Percentiles rank a stretch among this genome's conserved stretches.
These are phyloP conservation scores for Urosaurus nigricauda DNA, from an alignment of 2,797 vertebrate species.

Conservation along the genomic window DNA sequence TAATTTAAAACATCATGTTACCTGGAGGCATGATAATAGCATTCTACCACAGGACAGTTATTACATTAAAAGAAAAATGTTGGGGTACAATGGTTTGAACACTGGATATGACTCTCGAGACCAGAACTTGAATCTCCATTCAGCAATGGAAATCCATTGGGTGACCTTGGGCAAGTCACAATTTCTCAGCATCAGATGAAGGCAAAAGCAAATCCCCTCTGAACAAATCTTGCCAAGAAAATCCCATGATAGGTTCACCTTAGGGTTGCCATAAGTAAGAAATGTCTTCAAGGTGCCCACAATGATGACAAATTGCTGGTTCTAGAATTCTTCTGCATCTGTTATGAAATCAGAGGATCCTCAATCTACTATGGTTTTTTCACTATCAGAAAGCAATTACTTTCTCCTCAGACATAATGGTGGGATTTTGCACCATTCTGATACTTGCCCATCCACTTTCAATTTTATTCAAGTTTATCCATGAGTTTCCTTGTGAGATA, in stretches of 20 bases:
- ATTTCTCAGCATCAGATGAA: too few species aligned
- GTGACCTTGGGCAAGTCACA: too few species aligned
- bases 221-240: too few species aligned
- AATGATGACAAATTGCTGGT: background rate
- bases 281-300: too few species aligned
- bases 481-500: constrained; percentile 13
- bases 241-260: too few species aligned
- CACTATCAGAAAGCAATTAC: background rate
- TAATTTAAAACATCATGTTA: fast-evolving
- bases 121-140: too few species aligned
- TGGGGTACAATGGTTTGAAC: too few species aligned
- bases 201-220: too few species aligned
- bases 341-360: background rate
- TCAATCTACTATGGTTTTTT: constrained; percentile 9
- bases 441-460: background rate
- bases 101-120: too few species aligned
- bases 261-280: too few species aligned
- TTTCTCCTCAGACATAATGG: background rate
- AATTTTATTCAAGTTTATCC: constrained; percentile 35
- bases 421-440: background rate
- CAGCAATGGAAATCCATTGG: too few species aligned
- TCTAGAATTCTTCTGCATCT: background rate
- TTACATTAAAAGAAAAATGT: background rate
- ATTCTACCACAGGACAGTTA: background rate
- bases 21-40: constrained; percentile 4